Percentiles rank a stretch among this genome's conserved stretches.
phyloP scores from a whole-genome alignment of 2,797 vertebrate genomes.

The Delichon dasypus region DNA sequence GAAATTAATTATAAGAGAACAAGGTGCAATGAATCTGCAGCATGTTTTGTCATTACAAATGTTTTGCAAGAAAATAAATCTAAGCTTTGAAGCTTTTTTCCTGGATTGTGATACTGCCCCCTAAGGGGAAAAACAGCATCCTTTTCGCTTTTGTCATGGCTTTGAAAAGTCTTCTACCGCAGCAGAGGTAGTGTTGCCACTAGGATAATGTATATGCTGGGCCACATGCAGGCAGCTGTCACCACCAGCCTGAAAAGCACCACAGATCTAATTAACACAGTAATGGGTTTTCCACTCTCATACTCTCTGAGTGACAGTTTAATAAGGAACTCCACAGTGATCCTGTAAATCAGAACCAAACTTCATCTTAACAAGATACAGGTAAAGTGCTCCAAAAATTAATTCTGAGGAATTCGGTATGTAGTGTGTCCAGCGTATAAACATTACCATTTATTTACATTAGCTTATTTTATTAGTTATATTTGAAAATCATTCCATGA shows the following conservation, averaged over 20 bases:
- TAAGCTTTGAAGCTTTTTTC: background rate
- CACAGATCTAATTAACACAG: constrained; percentile 59
- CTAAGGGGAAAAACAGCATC: background rate
- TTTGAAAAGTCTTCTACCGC: background rate
- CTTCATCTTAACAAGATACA: constrained; percentile 15
- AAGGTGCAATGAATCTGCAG: background rate
- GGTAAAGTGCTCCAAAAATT: constrained; percentile 4
- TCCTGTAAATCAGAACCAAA: constrained; percentile 51
- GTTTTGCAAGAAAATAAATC: background rate
- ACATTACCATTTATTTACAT: background rate
- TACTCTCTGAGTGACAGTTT: constrained; percentile 50
- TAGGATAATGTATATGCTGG: background rate
- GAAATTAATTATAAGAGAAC: background rate
- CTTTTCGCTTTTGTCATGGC: background rate
- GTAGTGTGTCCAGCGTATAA: background rate
- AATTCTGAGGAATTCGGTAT: constrained; percentile 9
- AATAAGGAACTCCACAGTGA: constrained; percentile 54
- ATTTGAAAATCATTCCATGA: background rate
- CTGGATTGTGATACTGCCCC: background rate
- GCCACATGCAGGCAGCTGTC: background rate
- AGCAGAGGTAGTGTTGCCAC: background rate
- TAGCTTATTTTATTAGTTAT: background rate
- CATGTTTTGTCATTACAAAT: background rate
- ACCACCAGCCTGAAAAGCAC: constrained; percentile 19
- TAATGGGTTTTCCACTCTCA: constrained; percentile 56